Percentiles rank a stretch among this genome's conserved stretches.
Evolutionary conservation across 1,140 invertebrate species (phyloP).

Genomic region (Neodiprion pinetum): DNA sequence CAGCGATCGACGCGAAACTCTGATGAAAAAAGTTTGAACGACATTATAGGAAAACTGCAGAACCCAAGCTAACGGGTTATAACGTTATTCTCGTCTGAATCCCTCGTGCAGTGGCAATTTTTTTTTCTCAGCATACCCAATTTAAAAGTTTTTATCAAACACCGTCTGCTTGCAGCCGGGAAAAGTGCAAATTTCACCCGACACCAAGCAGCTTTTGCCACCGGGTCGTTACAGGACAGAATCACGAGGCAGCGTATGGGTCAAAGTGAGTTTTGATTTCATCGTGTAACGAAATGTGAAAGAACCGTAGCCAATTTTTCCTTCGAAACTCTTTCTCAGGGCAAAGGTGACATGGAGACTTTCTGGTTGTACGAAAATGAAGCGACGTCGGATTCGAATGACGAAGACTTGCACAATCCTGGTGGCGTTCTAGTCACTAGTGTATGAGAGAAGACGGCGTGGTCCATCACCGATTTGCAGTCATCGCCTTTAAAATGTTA

Average conservation of each 20-base stretch:
- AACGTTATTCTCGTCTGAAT: no score
- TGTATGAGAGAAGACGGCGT: slow-evolving; percentile 24
- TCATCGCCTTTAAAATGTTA: no score
- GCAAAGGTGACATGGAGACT: slow-evolving; percentile 88
- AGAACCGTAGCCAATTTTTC: no score
- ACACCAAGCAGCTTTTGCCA: slow-evolving; percentile 70
- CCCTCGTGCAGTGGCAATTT: no score
- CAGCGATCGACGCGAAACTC: no score
- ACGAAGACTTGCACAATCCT: not conserved
- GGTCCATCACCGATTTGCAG: slow-evolving; percentile 14
- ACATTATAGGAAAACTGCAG: no score
- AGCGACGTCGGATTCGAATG: slow-evolving; percentile 39
- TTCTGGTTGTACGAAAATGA: slow-evolving; percentile 77
- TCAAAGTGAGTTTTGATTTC: slow-evolving; percentile 70
- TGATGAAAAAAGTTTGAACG: no score
- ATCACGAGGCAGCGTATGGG: slow-evolving; percentile 72
- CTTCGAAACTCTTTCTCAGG: slow-evolving; percentile 60
- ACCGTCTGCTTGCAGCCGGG: slow-evolving; percentile 63
- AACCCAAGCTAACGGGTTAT: no score
- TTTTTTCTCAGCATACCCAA: no score
- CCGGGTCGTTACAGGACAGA: slow-evolving; percentile 67
- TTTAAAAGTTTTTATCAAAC: not conserved
- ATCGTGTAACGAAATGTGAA: slow-evolving; percentile 6
- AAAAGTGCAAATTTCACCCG: slow-evolving; percentile 78
- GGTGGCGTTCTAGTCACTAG: slow-evolving; percentile 28